Evolutionary conservation across 2,888 invertebrate species (phyloP).

Genomic region (Protula sp.): DNA sequence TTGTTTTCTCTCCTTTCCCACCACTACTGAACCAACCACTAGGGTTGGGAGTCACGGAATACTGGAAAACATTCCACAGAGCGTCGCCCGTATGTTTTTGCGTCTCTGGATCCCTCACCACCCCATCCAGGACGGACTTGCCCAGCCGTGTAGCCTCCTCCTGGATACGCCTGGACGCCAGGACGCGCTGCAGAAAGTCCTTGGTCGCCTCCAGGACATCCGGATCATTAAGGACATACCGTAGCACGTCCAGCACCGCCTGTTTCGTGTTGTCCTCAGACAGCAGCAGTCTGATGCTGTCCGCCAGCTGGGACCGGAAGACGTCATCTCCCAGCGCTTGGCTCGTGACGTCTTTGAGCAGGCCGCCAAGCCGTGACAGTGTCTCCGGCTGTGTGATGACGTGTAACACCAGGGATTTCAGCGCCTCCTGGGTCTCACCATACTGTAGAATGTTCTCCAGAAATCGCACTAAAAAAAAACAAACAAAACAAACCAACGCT

Average conservation of each 20-base stretch:
- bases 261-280: not conserved
- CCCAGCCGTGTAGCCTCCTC: constrained; percentile 1
- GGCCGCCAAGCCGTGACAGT: not conserved
- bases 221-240: constrained; percentile 1
- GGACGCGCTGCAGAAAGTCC: constrained; percentile 1
- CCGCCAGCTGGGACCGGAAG: constrained; percentile 6
- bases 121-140: not conserved
- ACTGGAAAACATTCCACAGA: constrained; percentile 6
- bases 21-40: not conserved
- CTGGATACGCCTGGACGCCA: not conserved
- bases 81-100: constrained; percentile 7
- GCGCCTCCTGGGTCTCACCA: not conserved
- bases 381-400: constrained; percentile 3
- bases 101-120: not conserved
- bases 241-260: not conserved
- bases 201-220: not conserved
- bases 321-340: not conserved
- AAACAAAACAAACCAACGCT: no score
- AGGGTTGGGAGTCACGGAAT: constrained; percentile 4
- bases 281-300: constrained; percentile 1
- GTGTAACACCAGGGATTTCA: not conserved
- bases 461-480: constrained; percentile 1
- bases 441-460: not conserved
- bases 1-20: no score
- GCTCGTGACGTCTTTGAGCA: constrained; percentile 1